These are phyloP conservation scores for Trachelus troglodyta DNA, from an alignment of 2,888 invertebrate genomes.

Conservation along the genomic window DNA sequence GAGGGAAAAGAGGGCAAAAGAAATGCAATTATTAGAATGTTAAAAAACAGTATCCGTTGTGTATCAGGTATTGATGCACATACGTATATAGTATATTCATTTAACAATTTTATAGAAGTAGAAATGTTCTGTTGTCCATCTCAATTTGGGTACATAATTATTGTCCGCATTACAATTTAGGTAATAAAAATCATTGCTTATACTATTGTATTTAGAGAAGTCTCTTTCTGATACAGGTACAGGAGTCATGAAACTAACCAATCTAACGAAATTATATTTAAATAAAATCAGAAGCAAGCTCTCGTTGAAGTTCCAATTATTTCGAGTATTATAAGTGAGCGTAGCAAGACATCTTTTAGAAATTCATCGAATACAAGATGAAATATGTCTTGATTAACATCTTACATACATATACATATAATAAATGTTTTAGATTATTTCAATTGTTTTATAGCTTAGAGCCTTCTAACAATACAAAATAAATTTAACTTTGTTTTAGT, in stretches of 20 bases:
- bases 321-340: background rate
- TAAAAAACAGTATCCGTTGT: background rate
- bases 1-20: background rate
- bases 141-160: background rate
- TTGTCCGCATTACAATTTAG: background rate
- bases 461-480: background rate
- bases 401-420: background rate
- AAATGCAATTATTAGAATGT: background rate
- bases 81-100: background rate
- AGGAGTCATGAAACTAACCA: background rate
- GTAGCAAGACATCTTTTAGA: background rate
- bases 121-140: background rate
- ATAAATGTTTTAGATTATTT: no score
- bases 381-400: background rate
- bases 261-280: background rate
- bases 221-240: background rate
- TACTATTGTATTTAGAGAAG: background rate
- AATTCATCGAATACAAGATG: background rate
- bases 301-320: background rate
- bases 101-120: background rate
- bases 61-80: background rate
- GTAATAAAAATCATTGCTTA: background rate
- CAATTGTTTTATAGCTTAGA: background rate
- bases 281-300: background rate
- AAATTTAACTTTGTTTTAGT: background rate